Evolutionary conservation across 1,140 invertebrate genomes (phyloP), one percentile per base, ranked within the genome.

Genomic region (Musca domestica): DNA sequence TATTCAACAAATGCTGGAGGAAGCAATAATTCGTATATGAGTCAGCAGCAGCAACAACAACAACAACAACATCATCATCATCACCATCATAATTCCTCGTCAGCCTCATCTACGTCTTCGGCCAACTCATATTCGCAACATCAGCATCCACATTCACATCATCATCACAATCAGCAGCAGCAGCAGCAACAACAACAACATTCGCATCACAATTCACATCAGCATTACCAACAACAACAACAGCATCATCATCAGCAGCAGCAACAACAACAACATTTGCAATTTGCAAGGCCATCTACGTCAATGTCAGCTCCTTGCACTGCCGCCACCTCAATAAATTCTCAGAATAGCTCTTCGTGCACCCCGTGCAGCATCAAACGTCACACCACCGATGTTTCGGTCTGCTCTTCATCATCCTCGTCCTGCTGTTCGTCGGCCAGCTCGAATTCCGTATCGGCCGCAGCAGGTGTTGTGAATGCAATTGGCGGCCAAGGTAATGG

Each of bases 241-340:
- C 27, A 61, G 7, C 56, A 61, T 9, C 61, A 68, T n/a, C 61
- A 64, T 22, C 34, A 41, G 34, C 34, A 41, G 4, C 34, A 41
- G 4, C 34, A 66, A 1, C 47, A 66, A 30, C 64, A 66, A 22
- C 61, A 68, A 34, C 61, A 64, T 34, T 48, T 48, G 47, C 27
- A 63, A 63, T 47, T 49, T 51, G 63, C 68, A 69, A 69, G 68
- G 68, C 68, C 68, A 63, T 66, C 68, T 47, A 69, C 68, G 68
- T 69, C 68, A 66, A 64, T 63, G 52, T 66, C 68, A 41, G 61
- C 68, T 46, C 41, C 68, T 41, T 41, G 64, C 17, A 61, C 64
- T 23, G 64, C 64, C 63, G 65, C 51, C 34, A 46, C 65, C 54
- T 41, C 64, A 52, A 54, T 61, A 15, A 30, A 54, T 23, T 54